Evolutionary conservation across 1,140 invertebrate genomes (phyloP).

Genomic region (Hormaphis cornu): DNA sequence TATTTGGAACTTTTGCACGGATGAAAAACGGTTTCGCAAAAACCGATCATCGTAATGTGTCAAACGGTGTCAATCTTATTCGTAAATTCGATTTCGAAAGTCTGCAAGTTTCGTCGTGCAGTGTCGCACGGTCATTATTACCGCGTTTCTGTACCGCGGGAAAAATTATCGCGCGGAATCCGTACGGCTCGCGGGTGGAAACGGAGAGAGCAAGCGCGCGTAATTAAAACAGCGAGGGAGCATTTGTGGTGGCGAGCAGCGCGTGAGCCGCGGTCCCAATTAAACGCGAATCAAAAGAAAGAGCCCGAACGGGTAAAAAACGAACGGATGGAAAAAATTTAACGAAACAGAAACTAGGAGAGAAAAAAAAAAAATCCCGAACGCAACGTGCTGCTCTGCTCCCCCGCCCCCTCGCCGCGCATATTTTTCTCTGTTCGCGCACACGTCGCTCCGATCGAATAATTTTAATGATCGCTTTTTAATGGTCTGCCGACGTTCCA

Average conservation of each 20-base stretch:
- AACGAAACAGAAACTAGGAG: background rate
- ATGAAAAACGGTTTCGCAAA: too few relatives aligned
- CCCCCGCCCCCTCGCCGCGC: too few relatives aligned
- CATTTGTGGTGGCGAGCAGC: background rate
- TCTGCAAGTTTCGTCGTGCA: too few relatives aligned
- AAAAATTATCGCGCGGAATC: background rate
- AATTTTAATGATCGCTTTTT: conserved; percentile 31
- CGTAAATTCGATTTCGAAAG: too few relatives aligned
- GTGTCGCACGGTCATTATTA: too few relatives aligned
- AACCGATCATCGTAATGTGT: too few relatives aligned
- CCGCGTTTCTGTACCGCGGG: too few relatives aligned
- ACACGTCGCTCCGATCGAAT: conserved; percentile 22
- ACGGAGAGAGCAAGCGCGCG: background rate
- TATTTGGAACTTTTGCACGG: too few relatives aligned
- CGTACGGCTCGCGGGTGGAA: background rate
- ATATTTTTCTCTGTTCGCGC: conserved; percentile 3
- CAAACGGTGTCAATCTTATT: too few relatives aligned
- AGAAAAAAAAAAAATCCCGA: conserved; percentile 3
- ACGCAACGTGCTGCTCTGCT: conserved; percentile 2
- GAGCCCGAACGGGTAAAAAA: conserved; percentile 1
- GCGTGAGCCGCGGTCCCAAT: conserved; percentile 21
- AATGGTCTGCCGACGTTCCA: conserved; percentile 26
- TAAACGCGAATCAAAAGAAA: conserved; percentile 31
- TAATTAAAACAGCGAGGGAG: conserved; percentile 21
- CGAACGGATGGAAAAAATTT: background rate